Percentiles rank a stretch among this genome's conserved stretches.
phyloP scores from a whole-genome alignment of 2,113 vertebrate genomes.

The Phocoena phocoena region DNA sequence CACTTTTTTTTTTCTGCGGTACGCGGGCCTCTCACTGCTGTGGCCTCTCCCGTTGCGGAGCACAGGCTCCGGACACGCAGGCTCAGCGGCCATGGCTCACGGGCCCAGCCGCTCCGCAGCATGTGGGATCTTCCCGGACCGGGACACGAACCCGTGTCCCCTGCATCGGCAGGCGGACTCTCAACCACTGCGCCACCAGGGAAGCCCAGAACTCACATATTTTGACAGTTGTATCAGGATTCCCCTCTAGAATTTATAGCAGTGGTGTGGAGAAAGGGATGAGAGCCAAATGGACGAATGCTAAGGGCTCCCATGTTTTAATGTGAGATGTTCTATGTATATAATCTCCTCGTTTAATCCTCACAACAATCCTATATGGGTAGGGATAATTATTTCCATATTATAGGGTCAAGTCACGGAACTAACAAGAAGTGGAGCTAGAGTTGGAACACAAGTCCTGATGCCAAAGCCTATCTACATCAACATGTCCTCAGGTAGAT shows the following conservation, averaged over 20 bases:
- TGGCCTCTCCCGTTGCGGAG: too few relatives aligned
- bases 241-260: slow-evolving; percentile 26
- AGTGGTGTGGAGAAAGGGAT: neutral
- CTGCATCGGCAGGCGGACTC: too few relatives aligned
- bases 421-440: slow-evolving; percentile 30
- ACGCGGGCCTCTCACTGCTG: too few relatives aligned
- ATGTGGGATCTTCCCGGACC: too few relatives aligned
- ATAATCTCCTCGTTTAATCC: slow-evolving; percentile 2
- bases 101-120: too few relatives aligned
- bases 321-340: neutral
- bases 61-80: too few relatives aligned
- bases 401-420: neutral
- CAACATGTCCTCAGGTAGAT: neutral
- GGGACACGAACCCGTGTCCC: too few relatives aligned
- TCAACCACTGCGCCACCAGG: too few relatives aligned
- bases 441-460: slow-evolving; percentile 36
- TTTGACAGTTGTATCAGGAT: neutral
- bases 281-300: neutral
- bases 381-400: slow-evolving; percentile 38
- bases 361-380: neutral
- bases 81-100: too few relatives aligned
- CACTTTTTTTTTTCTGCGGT: neutral
- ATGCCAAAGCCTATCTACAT: neutral
- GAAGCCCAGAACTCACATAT: neutral
- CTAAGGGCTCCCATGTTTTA: slow-evolving; percentile 16